Base-by-base conservation (phyloP, 2,888 invertebrate genomes). In the Nezara viridula region DNA sequence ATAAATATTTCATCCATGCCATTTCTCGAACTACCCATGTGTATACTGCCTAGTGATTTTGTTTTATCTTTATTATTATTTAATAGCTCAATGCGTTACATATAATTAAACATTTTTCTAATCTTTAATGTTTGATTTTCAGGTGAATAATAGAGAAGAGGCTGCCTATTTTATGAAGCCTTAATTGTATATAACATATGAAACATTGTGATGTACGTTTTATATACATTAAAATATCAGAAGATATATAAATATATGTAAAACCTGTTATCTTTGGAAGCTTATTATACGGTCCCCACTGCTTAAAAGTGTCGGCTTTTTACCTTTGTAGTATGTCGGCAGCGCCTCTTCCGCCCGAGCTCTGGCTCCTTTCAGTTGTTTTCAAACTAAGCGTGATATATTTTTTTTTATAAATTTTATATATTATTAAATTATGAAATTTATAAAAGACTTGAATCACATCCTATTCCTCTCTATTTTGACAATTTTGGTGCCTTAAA, bases 401-500 rank as follows among this genome's bases (percentile, higher is more conserved):
- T 27, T n/a, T 88, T 40, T 55, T 44, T 88, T 49, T 88, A 73
- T 88, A 49, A 47, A 88, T 88, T 88, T 88, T 50, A 47, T n/a
- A n/a, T 81, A 81, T 24, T 50, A 50, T 0, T n/a, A 1, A 27
- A 16, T 86, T 60, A 86, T 66, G 27, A 32, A 88, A 88, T 73
- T 37, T 73, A 73, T 88, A 88, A 47, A 88, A 88, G 27, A 47
- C 73, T 73, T 27, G 73, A 60, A 88, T 88, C 73, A 73, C 66
- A 24, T 88, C 66, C 86, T 86, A 14, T 52, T n/a, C 44, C 88
- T 73, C 55, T 55, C 88, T 88, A 66, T 88, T 66, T 88, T 88
- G 88, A 88, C 88, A 88, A 88, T 88, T 88, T 88, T 88, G 88
- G 88, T 88, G 88, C 88, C 88, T 88, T 88, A 88, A 88, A 66